Evolutionary conservation across 1,140 invertebrate genomes (phyloP).

Genomic region (Macrostomum lignano): DNA sequence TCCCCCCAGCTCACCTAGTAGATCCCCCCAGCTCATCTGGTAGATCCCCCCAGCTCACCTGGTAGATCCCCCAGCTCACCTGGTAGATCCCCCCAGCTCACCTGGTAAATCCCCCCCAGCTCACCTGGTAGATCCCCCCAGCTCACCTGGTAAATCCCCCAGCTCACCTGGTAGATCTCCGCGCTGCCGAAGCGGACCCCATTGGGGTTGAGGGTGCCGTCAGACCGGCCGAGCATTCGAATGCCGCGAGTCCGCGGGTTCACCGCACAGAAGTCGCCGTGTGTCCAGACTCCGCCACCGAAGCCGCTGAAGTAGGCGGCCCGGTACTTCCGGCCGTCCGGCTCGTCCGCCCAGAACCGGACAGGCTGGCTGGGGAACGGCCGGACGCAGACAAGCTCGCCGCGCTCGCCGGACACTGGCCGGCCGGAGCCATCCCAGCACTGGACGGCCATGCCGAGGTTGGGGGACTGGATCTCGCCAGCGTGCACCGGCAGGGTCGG

Average conservation of each 20-base stretch:
- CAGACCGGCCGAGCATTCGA: constrained; percentile 34
- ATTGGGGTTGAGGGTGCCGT: constrained; percentile 37
- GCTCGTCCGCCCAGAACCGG: constrained; percentile 34
- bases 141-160: no score
- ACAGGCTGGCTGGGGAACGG: constrained; percentile 37
- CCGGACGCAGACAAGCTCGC: constrained; percentile 33
- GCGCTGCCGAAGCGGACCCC: constrained; percentile 36
- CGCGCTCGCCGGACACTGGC: constrained; percentile 28
- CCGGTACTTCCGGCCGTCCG: constrained; percentile 29
- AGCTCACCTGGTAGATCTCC: no score
- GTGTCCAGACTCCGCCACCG: constrained; percentile 33
- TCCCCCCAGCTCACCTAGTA: no score
- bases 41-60: no score
- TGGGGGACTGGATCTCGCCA: constrained; percentile 33
- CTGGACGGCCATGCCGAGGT: constrained; percentile 32
- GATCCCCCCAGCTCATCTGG: no score
- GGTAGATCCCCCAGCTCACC: no score
- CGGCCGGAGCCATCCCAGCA: constrained; percentile 29
- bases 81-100: no score
- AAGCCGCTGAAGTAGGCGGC: constrained; percentile 37
- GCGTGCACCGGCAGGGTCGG: constrained; percentile 30
- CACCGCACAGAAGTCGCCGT: constrained; percentile 34
- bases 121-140: no score
- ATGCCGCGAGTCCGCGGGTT: constrained; percentile 32
- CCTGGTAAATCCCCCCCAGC: no score